Percentiles rank a stretch among this genome's conserved stretches.
Evolutionary conservation across 2,888 invertebrate genomes (phyloP).

Genomic region (Drosophila crucigera): DNA sequence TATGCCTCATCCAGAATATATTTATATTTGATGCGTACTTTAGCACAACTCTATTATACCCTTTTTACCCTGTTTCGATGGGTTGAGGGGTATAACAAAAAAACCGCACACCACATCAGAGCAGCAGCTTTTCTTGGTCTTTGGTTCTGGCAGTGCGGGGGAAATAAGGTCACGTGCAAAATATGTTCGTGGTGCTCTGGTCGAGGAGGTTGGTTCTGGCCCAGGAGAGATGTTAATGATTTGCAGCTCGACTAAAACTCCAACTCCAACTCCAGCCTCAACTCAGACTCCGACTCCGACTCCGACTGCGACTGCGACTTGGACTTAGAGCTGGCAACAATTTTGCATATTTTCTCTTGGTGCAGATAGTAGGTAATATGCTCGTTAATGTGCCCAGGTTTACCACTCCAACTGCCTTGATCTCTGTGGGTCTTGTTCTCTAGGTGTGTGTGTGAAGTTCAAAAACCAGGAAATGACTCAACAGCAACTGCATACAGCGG

Average conservation of each 20-base stretch:
- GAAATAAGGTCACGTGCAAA: slow-evolving; percentile 81
- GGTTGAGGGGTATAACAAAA: neutral
- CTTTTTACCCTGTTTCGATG: neutral
- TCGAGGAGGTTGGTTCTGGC: slow-evolving; percentile 46
- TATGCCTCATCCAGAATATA: neutral
- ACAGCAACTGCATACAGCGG: slow-evolving; percentile 67
- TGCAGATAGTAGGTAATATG: slow-evolving; percentile 78
- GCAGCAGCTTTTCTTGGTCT: slow-evolving; percentile 29
- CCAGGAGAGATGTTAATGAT: slow-evolving; percentile 77
- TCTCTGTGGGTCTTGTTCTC: slow-evolving; percentile 24
- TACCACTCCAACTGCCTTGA: slow-evolving; percentile 50
- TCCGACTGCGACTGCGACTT: slow-evolving; percentile 7
- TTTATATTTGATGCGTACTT: neutral
- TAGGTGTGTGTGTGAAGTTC: slow-evolving; percentile 50
- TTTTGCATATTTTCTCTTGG: slow-evolving; percentile 75
- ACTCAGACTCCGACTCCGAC: slow-evolving; percentile 6
- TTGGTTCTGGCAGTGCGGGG: slow-evolving; percentile 68
- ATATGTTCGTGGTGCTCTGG: slow-evolving; percentile 73
- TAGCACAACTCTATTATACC: neutral
- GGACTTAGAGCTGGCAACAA: slow-evolving; percentile 51
- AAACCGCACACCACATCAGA: slow-evolving; percentile 6
- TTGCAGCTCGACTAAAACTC: slow-evolving; percentile 59
- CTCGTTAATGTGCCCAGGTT: slow-evolving; percentile 76
- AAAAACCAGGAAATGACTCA: slow-evolving; percentile 81
- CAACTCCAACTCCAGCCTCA: slow-evolving; percentile 18